Percentiles rank a stretch among this genome's conserved stretches.
phyloP scores from a whole-genome alignment of 2,113 vertebrate genomes.

The Numenius arquata region DNA sequence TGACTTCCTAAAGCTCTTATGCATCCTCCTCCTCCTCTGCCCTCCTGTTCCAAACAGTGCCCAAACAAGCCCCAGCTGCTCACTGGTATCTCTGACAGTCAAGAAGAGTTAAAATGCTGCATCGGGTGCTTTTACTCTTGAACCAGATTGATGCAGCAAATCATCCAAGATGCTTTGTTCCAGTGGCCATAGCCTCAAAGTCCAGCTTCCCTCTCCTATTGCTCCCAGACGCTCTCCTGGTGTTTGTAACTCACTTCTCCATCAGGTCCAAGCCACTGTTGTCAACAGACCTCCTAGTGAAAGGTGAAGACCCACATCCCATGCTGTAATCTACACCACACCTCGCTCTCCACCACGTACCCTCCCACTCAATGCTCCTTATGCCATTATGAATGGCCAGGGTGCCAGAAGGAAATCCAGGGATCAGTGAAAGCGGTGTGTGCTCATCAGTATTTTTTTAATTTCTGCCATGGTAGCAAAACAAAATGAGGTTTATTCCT shows the following conservation, averaged over 20 bases:
- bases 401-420: background rate
- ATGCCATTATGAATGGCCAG: accelerated
- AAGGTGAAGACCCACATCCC: background rate
- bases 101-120: background rate
- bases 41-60: background rate
- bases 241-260: background rate
- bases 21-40: background rate
- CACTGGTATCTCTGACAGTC: background rate
- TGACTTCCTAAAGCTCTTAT: background rate
- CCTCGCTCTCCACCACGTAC: accelerated
- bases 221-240: accelerated
- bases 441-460: background rate
- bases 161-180: background rate
- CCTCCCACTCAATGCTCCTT: background rate
- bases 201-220: background rate
- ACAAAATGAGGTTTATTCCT: background rate
- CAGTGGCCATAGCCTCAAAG: background rate
- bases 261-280: background rate
- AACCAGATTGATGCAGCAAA: background rate
- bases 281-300: background rate
- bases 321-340: accelerated
- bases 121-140: background rate
- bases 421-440: accelerated
- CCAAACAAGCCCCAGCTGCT: background rate
- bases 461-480: background rate